These are phyloP conservation scores for Rhopilema esculentum DNA, from an alignment of 30 jellyfish, hydroid and myxozoan genomes.

Conservation along the genomic window DNA sequence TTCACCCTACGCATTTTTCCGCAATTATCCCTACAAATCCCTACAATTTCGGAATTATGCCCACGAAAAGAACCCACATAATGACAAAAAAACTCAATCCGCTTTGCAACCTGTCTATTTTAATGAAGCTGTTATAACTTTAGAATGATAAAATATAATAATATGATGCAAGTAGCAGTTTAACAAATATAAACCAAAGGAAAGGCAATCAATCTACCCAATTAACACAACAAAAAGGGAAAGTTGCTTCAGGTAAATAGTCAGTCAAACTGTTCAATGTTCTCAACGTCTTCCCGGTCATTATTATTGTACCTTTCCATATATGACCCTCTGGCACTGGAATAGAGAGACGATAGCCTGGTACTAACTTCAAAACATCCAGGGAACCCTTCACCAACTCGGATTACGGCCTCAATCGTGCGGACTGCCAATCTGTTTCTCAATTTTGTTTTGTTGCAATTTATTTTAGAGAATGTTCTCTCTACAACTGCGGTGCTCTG, in stretches of 20 bases:
- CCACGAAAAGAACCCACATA: slow-evolving; percentile 22
- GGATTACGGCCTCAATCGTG: slow-evolving; percentile 63
- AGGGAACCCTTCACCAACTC: slow-evolving; percentile 40
- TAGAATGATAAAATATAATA: slow-evolving; percentile 8
- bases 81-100: slow-evolving; percentile 25
- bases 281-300: background rate
- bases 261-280: background rate
- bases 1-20: background rate
- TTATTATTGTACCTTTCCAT: background rate
- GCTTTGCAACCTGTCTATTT: slow-evolving; percentile 28
- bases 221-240: slow-evolving; percentile 21
- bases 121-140: slow-evolving; percentile 23
- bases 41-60: slow-evolving; percentile 10
- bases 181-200: slow-evolving; percentile 14
- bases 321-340: background rate
- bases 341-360: slow-evolving; percentile 16
- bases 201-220: slow-evolving; percentile 23
- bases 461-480: slow-evolving; percentile 48
- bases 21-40: background rate
- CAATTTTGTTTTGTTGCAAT: slow-evolving; percentile 55
- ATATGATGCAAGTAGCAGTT: slow-evolving; percentile 19
- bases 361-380: background rate
- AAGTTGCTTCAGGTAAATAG: background rate
- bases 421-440: slow-evolving; percentile 37
- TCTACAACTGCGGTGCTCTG: slow-evolving; percentile 77